Evolutionary conservation across 1,140 invertebrate species (phyloP).

Genomic region (Drosophila burlai): DNA sequence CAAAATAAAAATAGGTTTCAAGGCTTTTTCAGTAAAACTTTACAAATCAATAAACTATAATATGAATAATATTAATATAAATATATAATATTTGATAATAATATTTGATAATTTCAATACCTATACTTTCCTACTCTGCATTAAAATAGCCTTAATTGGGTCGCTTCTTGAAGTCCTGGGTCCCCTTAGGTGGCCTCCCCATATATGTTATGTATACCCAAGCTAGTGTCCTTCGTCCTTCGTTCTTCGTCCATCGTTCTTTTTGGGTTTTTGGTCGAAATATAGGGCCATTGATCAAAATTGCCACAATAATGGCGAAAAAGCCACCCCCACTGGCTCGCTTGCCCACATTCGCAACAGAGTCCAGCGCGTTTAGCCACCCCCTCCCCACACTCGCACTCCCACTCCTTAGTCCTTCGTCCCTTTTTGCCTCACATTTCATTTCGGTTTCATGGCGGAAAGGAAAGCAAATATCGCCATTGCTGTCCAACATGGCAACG

Average conservation of each 20-base stretch:
- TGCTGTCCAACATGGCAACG: slow-evolving; percentile 65
- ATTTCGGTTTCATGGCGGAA: slow-evolving; percentile 50
- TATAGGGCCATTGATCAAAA: slow-evolving; percentile 83
- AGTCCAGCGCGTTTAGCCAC: slow-evolving; percentile 16
- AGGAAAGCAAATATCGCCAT: slow-evolving; percentile 67
- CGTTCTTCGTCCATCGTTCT: slow-evolving; percentile 13
- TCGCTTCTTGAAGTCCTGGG: too few relatives aligned
- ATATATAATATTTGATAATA: too few relatives aligned
- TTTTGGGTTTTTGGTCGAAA: slow-evolving; percentile 30
- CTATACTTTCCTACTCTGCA: not conserved
- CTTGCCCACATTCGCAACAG: slow-evolving; percentile 19
- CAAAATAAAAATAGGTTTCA: too few relatives aligned
- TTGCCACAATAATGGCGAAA: slow-evolving; percentile 83
- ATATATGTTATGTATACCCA: not conserved
- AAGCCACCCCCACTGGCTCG: slow-evolving; percentile 56
- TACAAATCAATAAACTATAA: too few relatives aligned
- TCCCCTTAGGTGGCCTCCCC: not conserved
- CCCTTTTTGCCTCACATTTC: slow-evolving; percentile 29
- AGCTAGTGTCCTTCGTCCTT: slow-evolving; percentile 9
- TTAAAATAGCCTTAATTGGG: not conserved
- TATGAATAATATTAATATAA: too few relatives aligned
- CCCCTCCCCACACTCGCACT: not conserved
- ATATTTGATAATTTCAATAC: too few relatives aligned
- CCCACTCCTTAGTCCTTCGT: slow-evolving; percentile 1
- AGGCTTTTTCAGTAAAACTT: too few relatives aligned